Evolutionary conservation across 2,113 vertebrate species (phyloP).

Genomic region (Siphamia tubifer): DNA sequence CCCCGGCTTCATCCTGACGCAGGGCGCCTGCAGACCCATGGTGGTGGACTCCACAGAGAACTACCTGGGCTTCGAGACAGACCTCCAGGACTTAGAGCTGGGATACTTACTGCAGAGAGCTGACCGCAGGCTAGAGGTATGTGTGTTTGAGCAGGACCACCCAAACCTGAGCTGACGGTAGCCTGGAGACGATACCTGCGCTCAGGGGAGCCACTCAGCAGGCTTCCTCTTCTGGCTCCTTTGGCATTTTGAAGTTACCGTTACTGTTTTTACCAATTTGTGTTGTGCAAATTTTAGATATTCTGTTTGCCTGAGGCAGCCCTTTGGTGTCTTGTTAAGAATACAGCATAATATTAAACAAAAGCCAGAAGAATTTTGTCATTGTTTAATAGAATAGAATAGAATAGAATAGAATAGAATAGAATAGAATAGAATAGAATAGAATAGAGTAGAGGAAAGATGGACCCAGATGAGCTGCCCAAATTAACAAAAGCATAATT

Average conservation of each 20-base stretch:
- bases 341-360: background rate
- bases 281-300: background rate
- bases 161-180: slow-evolving; percentile 1
- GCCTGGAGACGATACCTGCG: background rate
- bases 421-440: no score
- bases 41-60: slow-evolving; percentile 95
- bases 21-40: slow-evolving; percentile 90
- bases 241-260: background rate
- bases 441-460: no score
- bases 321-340: background rate
- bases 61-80: slow-evolving; percentile 95
- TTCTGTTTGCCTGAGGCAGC: background rate
- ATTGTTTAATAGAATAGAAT: no score
- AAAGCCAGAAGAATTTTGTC: background rate
- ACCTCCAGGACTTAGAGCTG: slow-evolving; percentile 95
- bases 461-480: no score
- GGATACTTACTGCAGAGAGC: slow-evolving; percentile 90
- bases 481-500: no score
- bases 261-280: background rate
- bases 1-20: slow-evolving; percentile 86
- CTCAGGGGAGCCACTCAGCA: slow-evolving; percentile 1
- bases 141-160: slow-evolving; percentile 19
- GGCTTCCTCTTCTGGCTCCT: background rate
- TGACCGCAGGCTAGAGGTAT: slow-evolving; percentile 87
- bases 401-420: no score